Evolutionary conservation across 2,113 vertebrate species (phyloP), one percentile per base, ranked within the genome.

Genomic region (Fulica atra): DNA sequence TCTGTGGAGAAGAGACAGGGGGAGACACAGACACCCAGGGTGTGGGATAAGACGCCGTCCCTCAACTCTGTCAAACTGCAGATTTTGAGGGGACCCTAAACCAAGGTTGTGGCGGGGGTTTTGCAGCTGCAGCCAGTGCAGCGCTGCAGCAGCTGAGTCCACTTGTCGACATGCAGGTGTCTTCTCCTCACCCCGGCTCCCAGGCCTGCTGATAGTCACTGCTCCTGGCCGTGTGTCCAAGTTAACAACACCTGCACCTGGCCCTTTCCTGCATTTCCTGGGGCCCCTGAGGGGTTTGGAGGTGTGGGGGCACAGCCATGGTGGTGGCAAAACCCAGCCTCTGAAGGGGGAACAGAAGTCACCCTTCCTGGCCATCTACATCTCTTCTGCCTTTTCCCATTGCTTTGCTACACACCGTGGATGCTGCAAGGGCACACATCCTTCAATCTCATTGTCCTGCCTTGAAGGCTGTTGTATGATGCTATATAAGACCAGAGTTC

Each of bases 121-220:
- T 89, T 93, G 76, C 89, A 92, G 84, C 74, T 69, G 68, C 17
- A 21, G 35, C 28, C 46, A 63, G 48, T 56, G 73, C 76, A 86
- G 33, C 83, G 68, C 33, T 2, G 3, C 79, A 78, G 92, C 95
- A 54, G 28, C 93, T 84, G 82, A 93, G 69, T 66, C 77, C 80
- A 48, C 81, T 60, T 69, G 74, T 72, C 5, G 31, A 66, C 69
- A 77, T 0, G 13, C 60, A 94, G 79, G 50, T 59, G 74, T 64
- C 65, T 83, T 74, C 64, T 81, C 65, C 50, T 83, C 0, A 0
- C 33, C 7, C 7, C 76, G 48, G 61, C n/a, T 86, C 54, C 59
- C 68, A 31, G 57, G n/a, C 46, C 66, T 59, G 60, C 53, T 1
- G 6, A 85, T 70, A 90, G 48, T 63, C 76, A 26, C 35, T 0